Evolutionary conservation across 2,113 vertebrate genomes (phyloP).

Genomic region (Recurvirostra avosetta): DNA sequence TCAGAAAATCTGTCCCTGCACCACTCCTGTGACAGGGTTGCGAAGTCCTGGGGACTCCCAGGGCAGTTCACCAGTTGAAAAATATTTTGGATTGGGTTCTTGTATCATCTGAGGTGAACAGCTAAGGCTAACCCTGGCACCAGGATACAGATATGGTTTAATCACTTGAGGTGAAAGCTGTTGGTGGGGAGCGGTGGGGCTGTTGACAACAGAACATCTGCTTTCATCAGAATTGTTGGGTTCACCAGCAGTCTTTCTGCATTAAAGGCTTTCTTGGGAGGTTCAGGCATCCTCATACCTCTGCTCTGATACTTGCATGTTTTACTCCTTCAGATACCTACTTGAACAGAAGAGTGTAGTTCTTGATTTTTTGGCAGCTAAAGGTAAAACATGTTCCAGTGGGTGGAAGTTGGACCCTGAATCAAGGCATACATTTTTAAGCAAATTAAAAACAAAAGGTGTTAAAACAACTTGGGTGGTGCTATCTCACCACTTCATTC

Average conservation of each 20-base stretch:
- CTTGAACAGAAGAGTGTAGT: neutral
- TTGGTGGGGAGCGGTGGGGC: neutral
- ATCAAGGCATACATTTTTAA: neutral
- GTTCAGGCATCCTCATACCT: neutral
- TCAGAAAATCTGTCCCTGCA: neutral
- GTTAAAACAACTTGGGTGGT: neutral
- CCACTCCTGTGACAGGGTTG: rapidly evolving
- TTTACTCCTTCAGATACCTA: neutral
- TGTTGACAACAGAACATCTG: neutral
- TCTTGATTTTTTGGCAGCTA: neutral
- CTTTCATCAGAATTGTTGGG: neutral
- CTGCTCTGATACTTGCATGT: neutral
- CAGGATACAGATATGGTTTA: neutral
- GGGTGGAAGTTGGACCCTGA: neutral
- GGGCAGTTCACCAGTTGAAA: neutral
- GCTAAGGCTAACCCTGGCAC: neutral
- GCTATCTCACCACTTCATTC: neutral
- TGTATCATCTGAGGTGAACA: neutral
- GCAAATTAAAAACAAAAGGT: neutral
- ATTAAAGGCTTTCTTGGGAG: neutral
- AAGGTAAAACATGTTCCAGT: neutral
- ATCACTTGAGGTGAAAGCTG: neutral
- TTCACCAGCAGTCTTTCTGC: neutral
- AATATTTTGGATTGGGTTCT: neutral
- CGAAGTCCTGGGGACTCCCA: neutral